A percentile compares a stretch with the other conserved stretches of the same genome.
phyloP scores from a whole-genome alignment of 1,140 invertebrate genomes.

The Eueides isabella region DNA sequence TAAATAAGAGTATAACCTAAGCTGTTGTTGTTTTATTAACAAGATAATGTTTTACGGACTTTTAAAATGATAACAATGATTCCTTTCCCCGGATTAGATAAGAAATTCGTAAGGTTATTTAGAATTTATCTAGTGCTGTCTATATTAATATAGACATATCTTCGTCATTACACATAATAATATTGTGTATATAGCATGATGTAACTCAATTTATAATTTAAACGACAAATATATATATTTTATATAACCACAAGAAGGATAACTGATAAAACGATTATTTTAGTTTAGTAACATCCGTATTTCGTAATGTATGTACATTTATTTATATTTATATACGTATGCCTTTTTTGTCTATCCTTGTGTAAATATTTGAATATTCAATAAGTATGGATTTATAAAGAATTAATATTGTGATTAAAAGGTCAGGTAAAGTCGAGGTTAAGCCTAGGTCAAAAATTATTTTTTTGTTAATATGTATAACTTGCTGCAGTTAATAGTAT shows the following conservation, averaged over 20 bases:
- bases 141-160: too few species aligned
- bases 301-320: not conserved
- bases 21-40: too few species aligned
- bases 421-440: too few species aligned
- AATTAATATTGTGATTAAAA: too few species aligned
- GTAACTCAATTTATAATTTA: not conserved
- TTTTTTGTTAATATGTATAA: not conserved
- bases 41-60: too few species aligned
- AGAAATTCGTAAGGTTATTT: too few species aligned
- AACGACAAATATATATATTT: constrained; percentile 1
- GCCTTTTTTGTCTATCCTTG: not conserved
- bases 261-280: constrained; percentile 6
- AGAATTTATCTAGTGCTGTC: too few species aligned
- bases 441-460: too few species aligned
- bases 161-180: not conserved
- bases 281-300: constrained; percentile 5
- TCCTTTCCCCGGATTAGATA: too few species aligned
- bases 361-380: not conserved
- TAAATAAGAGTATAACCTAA: too few species aligned
- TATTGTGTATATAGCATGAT: not conserved
- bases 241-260: not conserved
- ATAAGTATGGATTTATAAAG: too few species aligned
- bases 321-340: not conserved
- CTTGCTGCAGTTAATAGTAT: not conserved
- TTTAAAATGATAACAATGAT: too few species aligned